Percentiles rank a stretch among this genome's conserved stretches.
phyloP scores from a whole-genome alignment of 2,797 vertebrate species.

The Myiotriccus ornatus region DNA sequence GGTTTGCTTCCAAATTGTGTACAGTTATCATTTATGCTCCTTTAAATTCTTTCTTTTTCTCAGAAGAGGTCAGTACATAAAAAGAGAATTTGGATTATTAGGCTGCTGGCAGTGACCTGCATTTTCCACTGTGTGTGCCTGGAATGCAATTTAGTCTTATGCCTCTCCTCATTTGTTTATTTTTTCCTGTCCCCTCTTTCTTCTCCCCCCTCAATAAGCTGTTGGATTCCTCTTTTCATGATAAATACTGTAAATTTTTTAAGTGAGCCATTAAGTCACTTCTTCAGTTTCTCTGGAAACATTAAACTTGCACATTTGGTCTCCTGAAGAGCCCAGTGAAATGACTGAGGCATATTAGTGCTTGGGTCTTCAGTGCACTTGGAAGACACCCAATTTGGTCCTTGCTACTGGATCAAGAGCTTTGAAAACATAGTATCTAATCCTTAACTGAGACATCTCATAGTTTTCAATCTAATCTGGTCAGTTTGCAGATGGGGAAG shows the following conservation, averaged over 20 bases:
- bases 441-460: neutral
- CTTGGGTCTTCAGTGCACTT: neutral
- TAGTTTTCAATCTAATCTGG: neutral
- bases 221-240: neutral
- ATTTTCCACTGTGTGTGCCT: slow-evolving; percentile 32
- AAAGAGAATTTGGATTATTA: slow-evolving; percentile 20
- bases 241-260: neutral
- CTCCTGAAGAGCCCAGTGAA: neutral
- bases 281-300: neutral
- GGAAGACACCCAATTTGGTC: neutral
- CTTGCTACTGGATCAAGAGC: neutral
- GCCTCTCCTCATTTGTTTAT: neutral
- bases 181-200: neutral
- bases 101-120: neutral
- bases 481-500: neutral
- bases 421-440: neutral
- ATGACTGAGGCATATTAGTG: neutral
- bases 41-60: slow-evolving; percentile 49
- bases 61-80: slow-evolving; percentile 1
- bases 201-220: neutral
- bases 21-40: neutral
- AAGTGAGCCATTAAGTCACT: neutral
- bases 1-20: neutral
- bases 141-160: neutral
- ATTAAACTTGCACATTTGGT: neutral